Evolutionary conservation across 2,797 vertebrate species (phyloP).

Genomic region (Mormyrus hasselquistii): DNA sequence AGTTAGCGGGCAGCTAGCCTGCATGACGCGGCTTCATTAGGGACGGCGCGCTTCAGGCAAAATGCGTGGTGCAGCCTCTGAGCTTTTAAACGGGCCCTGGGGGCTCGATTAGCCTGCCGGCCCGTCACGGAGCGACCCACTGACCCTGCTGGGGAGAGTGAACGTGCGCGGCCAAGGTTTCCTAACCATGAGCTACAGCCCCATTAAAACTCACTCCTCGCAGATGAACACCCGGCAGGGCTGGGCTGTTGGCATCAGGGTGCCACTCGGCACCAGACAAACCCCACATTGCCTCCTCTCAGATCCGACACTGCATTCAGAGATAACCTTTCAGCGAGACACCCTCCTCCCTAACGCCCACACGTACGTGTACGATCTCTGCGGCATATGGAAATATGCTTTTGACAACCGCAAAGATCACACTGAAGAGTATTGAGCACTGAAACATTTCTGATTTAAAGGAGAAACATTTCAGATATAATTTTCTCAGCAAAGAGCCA

Average conservation of each 20-base stretch:
- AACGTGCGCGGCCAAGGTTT: constrained; percentile 14
- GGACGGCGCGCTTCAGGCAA: constrained; percentile 44
- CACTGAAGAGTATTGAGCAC: neutral
- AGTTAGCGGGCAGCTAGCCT: constrained; percentile 46
- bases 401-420: neutral
- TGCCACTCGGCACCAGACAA: neutral
- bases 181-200: neutral
- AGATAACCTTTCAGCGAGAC: neutral
- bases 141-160: constrained; percentile 8
- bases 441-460: neutral
- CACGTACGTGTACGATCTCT: neutral
- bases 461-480: neutral
- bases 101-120: constrained; percentile 44
- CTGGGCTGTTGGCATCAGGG: neutral
- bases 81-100: constrained; percentile 37
- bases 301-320: neutral
- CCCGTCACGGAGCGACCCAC: neutral
- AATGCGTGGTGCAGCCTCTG: constrained; percentile 30
- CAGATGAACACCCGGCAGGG: neutral
- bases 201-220: constrained; percentile 17
- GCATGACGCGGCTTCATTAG: constrained; percentile 46
- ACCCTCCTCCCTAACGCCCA: neutral
- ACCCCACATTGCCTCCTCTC: neutral
- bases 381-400: neutral
- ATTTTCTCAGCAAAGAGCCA: neutral